Percentiles rank a stretch among this genome's conserved stretches.
Conservation (phyloP, 2,113 vertebrate species). For the Channa argus region DNA sequence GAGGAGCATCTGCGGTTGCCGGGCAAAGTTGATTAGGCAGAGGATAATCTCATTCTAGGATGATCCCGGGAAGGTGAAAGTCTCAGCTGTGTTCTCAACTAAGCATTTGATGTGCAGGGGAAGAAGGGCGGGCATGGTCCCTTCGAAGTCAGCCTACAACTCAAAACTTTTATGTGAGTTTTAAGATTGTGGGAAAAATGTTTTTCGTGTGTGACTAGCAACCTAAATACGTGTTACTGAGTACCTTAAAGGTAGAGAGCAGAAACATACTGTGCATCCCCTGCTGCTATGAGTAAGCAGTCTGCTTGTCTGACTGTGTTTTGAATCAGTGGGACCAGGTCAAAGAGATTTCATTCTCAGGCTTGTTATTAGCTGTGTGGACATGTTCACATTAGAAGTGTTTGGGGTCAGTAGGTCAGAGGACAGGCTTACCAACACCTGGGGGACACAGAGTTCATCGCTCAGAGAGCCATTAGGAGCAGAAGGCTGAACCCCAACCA, state of each 20-base stretch:
- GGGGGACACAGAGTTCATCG: conserved; percentile 71
- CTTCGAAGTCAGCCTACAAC: conserved; percentile 3
- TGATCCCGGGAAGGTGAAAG: conserved; percentile 24
- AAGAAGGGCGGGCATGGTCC: conserved; percentile 9
- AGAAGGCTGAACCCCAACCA: conserved; percentile 45
- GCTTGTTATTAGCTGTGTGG: conserved; percentile 56
- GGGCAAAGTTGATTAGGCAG: conserved; percentile 24
- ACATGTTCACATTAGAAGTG: conserved; percentile 67
- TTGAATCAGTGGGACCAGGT: conserved; percentile 20
- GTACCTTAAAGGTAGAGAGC: background rate
- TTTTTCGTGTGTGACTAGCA: too few species aligned
- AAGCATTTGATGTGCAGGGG: conserved; percentile 27
- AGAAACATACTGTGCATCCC: background rate
- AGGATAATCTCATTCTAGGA: conserved; percentile 45
- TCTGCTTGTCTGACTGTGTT: background rate
- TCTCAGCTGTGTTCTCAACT: conserved; percentile 59
- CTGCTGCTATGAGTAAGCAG: conserved; percentile 7
- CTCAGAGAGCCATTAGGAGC: conserved; percentile 64
- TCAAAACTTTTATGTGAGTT: background rate
- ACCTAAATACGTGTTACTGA: background rate
- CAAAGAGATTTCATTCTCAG: conserved; percentile 33
- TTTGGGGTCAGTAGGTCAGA: conserved; percentile 72
- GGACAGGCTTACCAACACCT: conserved; percentile 68
- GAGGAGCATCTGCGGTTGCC: conserved; percentile 39
- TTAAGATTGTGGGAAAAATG: background rate